Base-by-base conservation (phyloP, 2,113 vertebrate genomes). In the Oryzias curvinotus region DNA sequence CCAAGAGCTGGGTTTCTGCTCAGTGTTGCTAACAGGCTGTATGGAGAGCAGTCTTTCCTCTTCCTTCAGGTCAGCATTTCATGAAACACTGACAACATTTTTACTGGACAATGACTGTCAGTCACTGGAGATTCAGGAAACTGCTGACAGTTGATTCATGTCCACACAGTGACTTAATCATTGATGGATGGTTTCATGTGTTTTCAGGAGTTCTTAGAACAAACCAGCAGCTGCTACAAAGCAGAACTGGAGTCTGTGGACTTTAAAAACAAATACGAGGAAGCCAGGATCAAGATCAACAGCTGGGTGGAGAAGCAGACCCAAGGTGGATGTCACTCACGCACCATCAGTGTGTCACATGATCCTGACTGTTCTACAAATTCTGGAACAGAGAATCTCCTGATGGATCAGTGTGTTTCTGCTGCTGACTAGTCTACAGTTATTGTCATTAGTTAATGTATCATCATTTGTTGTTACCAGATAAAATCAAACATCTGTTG, bases 11-110 rank as follows among this genome's bases (percentile, higher is more conserved):
- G 88, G 1, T 95, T 93, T 41, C 59, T 89, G 13, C 83, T 98
- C 62, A 93, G 87, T 43, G 57, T 96, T 5, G 96, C 95, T 57
- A 98, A 87, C 55, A 91, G 91, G 3, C 87, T 99, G 7, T 98
- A 93, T 17, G 91, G 94, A 74, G 95, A 98, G 67, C 84, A 94
- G 83, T 89, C 91, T n/a, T 96, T 90, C 70, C 17, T 62, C 51
- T 95, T 98, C 86, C 81, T 94, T 45, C 71, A 89, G 45, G 96
- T 98, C 77, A 45, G 81, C 70, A 13, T 48, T 36, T 36, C 30
- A 36, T 36, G 30, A 12, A 36, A 36, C 30, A 10, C 30, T 30
- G 28, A 30, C 5, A 30, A 21, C 21, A 21, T 21, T 21, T 21
- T 21, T 21, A 21, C 21, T 21, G 21, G 21, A 21, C 21, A 21